phyloP scores from a whole-genome alignment of 2,113 vertebrate genomes.

The Cephalopterus ornatus region DNA sequence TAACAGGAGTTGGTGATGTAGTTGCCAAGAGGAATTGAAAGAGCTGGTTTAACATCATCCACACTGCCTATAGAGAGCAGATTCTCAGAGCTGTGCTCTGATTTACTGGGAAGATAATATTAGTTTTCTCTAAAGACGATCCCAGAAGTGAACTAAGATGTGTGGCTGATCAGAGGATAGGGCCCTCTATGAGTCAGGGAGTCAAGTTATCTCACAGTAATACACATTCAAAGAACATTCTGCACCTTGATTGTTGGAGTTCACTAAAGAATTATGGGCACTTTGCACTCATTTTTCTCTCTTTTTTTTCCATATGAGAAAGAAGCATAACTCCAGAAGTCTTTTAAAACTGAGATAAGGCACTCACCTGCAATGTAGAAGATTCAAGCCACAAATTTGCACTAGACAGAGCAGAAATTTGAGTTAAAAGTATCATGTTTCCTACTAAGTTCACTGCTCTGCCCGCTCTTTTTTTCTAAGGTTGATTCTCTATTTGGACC shows the following conservation, averaged over 20 bases:
- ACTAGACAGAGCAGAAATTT: not conserved
- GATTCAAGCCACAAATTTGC: not conserved
- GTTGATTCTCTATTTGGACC: not conserved
- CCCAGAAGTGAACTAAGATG: not conserved
- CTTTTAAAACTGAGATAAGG: not conserved
- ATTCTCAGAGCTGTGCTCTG: not conserved
- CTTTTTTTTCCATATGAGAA: not conserved
- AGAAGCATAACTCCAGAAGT: not conserved
- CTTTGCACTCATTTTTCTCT: not conserved
- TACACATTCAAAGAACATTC: not conserved
- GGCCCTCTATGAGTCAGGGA: accelerated
- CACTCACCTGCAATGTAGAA: not conserved
- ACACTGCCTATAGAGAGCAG: not conserved
- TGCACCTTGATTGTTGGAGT: accelerated
- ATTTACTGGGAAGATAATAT: not conserved
- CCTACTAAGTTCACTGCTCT: not conserved
- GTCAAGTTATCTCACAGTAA: not conserved
- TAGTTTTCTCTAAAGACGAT: not conserved
- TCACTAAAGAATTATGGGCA: not conserved
- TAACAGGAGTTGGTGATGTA: not conserved
- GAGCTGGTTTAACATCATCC: not conserved
- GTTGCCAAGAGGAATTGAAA: not conserved
- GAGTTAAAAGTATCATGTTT: not conserved
- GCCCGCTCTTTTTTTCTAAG: not conserved
- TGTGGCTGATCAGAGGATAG: not conserved